These are phyloP conservation scores for Coilia nasus DNA, from an alignment of 2,797 vertebrate species.

Conservation along the genomic window DNA sequence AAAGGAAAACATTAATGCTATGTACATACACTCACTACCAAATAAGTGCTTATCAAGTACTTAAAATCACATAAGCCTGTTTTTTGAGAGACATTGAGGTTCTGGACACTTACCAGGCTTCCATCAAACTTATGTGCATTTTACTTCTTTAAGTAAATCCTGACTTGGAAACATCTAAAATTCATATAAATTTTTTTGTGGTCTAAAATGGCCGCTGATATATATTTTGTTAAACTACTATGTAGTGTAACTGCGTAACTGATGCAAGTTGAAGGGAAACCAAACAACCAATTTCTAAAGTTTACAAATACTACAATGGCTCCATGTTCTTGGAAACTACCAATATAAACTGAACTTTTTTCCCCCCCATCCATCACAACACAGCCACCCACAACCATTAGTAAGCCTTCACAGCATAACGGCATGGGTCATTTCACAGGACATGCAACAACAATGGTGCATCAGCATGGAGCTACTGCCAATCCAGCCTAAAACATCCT, in stretches of 20 bases:
- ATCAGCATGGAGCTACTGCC: background rate
- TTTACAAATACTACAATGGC: background rate
- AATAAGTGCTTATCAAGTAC: background rate
- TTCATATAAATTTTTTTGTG: too few species aligned
- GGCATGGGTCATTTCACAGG: background rate
- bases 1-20: constrained; percentile 16
- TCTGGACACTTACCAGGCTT: background rate
- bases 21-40: background rate
- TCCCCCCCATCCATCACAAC: too few species aligned
- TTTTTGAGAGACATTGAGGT: background rate
- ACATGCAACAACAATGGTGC: background rate
- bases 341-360: background rate
- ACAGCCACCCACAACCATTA: background rate
- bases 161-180: too few species aligned
- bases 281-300: background rate
- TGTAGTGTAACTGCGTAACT: too few species aligned
- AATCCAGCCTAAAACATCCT: too few species aligned
- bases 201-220: too few species aligned
- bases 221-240: too few species aligned
- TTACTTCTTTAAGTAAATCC: too few species aligned
- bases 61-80: background rate
- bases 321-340: background rate
- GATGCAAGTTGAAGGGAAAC: too few species aligned
- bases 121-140: too few species aligned
- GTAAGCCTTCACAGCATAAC: too few species aligned